Conservation (phyloP, 1,140 invertebrate species). For the Choristoneura fumiferana region DNA sequence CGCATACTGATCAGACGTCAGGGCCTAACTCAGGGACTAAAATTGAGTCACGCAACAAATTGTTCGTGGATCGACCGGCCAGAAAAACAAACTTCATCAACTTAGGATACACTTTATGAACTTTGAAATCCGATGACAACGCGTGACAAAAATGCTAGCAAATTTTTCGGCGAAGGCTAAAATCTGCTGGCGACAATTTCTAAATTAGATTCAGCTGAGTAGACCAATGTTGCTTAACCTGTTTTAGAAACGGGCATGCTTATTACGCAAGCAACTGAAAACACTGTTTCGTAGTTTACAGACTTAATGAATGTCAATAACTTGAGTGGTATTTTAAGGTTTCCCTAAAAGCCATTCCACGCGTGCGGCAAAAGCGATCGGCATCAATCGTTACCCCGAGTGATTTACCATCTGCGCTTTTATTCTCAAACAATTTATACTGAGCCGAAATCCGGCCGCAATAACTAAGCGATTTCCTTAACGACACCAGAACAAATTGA, state of each 20-base stretch:
- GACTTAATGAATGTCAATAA: not conserved
- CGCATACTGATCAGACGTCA: constrained; percentile 15
- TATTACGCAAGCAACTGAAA: not conserved
- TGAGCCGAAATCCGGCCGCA: constrained; percentile 25
- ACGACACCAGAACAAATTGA: constrained; percentile 40
- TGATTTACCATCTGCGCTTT: constrained; percentile 16
- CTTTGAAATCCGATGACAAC: constrained; percentile 4
- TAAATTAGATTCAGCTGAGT: constrained; percentile 1
- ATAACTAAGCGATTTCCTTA: constrained; percentile 34
- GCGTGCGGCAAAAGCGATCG: not conserved
- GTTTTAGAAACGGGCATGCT: constrained; percentile 11
- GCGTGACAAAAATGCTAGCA: constrained; percentile 6
- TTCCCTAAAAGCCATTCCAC: not conserved
- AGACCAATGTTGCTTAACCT: not conserved
- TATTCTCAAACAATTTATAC: constrained; percentile 21
- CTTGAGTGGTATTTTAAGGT: not conserved
- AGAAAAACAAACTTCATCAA: constrained; percentile 18
- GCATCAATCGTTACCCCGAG: constrained; percentile 12
- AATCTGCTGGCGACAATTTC: not conserved
- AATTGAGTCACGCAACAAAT: constrained; percentile 18
- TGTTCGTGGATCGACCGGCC: not conserved
- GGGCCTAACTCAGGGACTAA: constrained; percentile 2
- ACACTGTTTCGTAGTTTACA: not conserved
- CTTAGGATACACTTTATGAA: constrained; percentile 11
- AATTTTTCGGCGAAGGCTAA: not conserved